Conservation (phyloP, 1,140 invertebrate genomes). For the Bombus confusus region DNA sequence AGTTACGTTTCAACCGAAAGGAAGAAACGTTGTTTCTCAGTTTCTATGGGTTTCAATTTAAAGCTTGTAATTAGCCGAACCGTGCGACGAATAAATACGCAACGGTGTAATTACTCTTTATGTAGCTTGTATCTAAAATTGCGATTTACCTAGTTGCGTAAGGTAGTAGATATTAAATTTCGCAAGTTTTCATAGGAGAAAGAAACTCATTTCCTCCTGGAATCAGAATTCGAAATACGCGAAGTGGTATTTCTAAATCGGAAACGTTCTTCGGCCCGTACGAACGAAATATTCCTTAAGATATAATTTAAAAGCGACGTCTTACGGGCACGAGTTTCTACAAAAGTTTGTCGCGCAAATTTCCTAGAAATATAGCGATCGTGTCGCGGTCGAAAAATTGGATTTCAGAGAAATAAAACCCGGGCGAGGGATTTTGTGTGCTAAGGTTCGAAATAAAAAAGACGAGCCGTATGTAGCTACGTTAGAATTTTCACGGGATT, state of each 20-base stretch:
- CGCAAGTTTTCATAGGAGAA: too few relatives aligned
- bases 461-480: not conserved
- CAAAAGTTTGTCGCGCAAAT: conserved; percentile 1
- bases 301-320: not conserved
- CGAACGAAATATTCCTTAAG: conserved; percentile 7
- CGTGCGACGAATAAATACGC: not conserved
- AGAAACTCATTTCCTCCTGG: not conserved
- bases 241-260: not conserved
- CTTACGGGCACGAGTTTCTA: too few relatives aligned
- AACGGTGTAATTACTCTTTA: not conserved
- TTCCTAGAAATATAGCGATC: not conserved
- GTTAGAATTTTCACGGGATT: conserved; percentile 21
- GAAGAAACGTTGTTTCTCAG: not conserved
- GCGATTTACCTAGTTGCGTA: not conserved
- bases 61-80: not conserved
- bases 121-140: not conserved
- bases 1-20: not conserved
- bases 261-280: not conserved
- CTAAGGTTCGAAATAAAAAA: not conserved
- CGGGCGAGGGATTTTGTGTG: not conserved
- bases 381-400: not conserved
- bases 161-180: not conserved
- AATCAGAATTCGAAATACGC: not conserved
- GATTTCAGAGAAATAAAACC: not conserved
- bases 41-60: not conserved